Base-by-base conservation (phyloP, 2,888 invertebrate genomes). In the Pachliopta kotzebuea region DNA sequence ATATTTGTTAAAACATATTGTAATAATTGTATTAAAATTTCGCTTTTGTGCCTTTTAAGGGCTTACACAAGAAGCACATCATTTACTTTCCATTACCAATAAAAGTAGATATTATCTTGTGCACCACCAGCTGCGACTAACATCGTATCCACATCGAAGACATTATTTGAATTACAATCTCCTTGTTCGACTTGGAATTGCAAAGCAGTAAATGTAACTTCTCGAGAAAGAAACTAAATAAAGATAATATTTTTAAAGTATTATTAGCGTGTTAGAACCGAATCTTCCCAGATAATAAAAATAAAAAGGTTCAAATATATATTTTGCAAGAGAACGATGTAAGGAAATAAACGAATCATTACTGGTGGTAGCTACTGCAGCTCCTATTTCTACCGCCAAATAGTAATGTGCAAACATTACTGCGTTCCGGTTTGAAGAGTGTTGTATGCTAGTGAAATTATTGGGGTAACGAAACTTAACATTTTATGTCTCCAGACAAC, bases 81-180 rank as follows among this genome's bases (percentile, higher is more conserved):
- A 37, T n/a, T 45, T 45, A 45, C n/a, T 45, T 45, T 45, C 45
- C 45, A 62, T 70, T 68, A 67, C 58, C 62, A 67, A 61, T 64
- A 61, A 65, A 65, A 53, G 61, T 53, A 59, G 55, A 64, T 50
- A 61, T 65, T 63, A 66, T 69, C 63, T 67, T 61, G 65, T 60
- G 67, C 66, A 61, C 50, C 59, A 37, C 60, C 64, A 67, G 66
- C 67, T 65, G 57, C 11, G 37, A 24, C 50, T 49, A 26, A 23
- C n/a, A 52, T 60, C 42, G 29, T 56, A 42, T 53, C 42, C 70
- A 78, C 71, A 75, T 82, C 71, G 84, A 81, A 81, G 83, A 85
- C 89, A 89, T 90, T 90, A 89, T 86, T 81, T 78, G 80, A 83
- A 89, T 90, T 89, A 86, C 81, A 88, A 87, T 83, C 86, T 86